Evolutionary conservation across 2,888 invertebrate species (phyloP).

Genomic region (Drosophila borealis): DNA sequence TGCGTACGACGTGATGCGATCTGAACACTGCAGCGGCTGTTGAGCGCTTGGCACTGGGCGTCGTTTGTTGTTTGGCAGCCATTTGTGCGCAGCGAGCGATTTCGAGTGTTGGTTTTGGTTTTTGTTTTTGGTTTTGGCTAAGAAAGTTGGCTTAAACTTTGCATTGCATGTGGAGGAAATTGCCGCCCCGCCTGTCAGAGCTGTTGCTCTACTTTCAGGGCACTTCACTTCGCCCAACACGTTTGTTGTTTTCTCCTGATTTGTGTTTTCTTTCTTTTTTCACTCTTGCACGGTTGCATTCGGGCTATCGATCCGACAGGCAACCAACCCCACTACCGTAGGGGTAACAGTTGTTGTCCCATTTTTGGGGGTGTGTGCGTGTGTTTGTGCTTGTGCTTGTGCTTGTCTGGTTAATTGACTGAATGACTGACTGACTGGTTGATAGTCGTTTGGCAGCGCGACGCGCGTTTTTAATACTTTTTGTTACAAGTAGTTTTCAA

Average conservation of each 20-base stretch:
- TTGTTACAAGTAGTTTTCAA: slow-evolving; percentile 19
- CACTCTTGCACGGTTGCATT: slow-evolving; percentile 72
- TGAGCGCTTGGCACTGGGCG: slow-evolving; percentile 63
- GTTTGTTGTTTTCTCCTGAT: slow-evolving; percentile 33
- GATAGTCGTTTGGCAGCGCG: slow-evolving; percentile 6
- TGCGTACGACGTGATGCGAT: slow-evolving; percentile 70
- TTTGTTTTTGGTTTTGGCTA: slow-evolving; percentile 29
- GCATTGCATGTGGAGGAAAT: slow-evolving; percentile 29
- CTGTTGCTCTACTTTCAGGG: slow-evolving; percentile 55
- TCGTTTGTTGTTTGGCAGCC: slow-evolving; percentile 67
- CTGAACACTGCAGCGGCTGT: slow-evolving; percentile 70
- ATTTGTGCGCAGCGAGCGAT: slow-evolving; percentile 50
- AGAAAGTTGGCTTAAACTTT: slow-evolving; percentile 40
- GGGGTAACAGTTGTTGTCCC: slow-evolving; percentile 32
- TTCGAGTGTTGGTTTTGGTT: background rate
- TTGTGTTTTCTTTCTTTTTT: slow-evolving; percentile 26
- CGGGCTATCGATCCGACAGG: slow-evolving; percentile 63
- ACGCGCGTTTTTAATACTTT: slow-evolving; percentile 25
- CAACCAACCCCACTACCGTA: slow-evolving; percentile 53
- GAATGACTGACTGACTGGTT: slow-evolving; percentile 13
- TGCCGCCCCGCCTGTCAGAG: slow-evolving; percentile 15
- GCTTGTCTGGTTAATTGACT: slow-evolving; percentile 16
- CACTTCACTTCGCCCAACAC: slow-evolving; percentile 32
- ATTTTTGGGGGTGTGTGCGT: slow-evolving; percentile 33
- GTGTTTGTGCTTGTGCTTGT: slow-evolving; percentile 4